These are phyloP conservation scores for Callipepla californica DNA, from an alignment of 2,113 vertebrate genomes.

Conservation along the genomic window DNA sequence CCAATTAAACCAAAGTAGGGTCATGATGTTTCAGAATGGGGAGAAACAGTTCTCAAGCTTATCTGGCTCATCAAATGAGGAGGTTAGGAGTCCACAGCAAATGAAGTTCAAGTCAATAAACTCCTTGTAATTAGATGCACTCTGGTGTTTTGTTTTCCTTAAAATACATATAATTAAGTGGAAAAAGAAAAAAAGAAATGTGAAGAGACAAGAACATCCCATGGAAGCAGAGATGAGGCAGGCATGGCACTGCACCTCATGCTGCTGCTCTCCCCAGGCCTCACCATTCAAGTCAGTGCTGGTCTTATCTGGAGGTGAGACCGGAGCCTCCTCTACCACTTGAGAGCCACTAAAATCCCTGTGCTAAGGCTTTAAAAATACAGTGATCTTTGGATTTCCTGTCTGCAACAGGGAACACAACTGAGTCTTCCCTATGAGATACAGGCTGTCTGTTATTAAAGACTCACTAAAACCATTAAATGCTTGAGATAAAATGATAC, in stretches of 20 bases:
- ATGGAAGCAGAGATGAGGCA: background rate
- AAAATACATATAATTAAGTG: slow-evolving; percentile 13
- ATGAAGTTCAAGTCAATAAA: slow-evolving; percentile 34
- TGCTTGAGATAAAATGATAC: background rate
- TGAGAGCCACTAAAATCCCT: background rate
- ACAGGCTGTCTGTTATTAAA: background rate
- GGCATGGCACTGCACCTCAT: accelerated
- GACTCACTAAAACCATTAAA: background rate
- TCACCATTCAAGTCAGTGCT: accelerated
- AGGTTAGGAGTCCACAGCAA: background rate
- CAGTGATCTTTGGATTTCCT: background rate
- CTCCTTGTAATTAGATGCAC: slow-evolving; percentile 7
- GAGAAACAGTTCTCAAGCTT: background rate
- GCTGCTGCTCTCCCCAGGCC: background rate
- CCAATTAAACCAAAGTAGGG: slow-evolving; percentile 30
- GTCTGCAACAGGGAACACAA: background rate
- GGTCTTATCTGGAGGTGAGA: background rate
- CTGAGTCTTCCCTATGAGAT: background rate
- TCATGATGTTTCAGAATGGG: background rate
- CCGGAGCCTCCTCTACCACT: background rate
- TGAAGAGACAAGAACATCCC: background rate
- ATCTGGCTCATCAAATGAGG: background rate
- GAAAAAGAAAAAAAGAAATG: background rate
- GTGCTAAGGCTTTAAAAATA: background rate
- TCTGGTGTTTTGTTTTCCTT: slow-evolving; percentile 14